A percentile compares a stretch with the other conserved stretches of the same genome.
phyloP scores from a whole-genome alignment of 2,113 vertebrate genomes.

The Scomber japonicus region DNA sequence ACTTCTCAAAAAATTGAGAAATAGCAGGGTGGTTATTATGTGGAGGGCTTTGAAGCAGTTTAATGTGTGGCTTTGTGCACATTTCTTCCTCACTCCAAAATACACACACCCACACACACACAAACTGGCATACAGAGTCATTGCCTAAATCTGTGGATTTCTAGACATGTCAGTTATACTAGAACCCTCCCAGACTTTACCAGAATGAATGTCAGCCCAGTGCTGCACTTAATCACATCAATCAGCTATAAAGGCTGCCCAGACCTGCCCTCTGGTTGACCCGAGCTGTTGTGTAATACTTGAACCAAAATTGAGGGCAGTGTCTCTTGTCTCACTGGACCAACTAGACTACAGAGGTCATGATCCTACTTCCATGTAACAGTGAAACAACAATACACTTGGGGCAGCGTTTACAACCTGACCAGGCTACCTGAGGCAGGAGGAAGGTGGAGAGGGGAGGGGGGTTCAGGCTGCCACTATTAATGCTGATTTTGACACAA shows the following conservation, averaged over 20 bases:
- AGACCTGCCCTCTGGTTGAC: constrained; percentile 76
- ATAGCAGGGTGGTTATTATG: not conserved
- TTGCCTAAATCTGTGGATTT: constrained; percentile 2
- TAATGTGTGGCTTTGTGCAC: constrained; percentile 6
- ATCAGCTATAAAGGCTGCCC: constrained; percentile 54
- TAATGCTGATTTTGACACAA: not conserved
- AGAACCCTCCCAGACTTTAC: constrained; percentile 1
- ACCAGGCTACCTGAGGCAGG: constrained; percentile 27
- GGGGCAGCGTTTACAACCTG: constrained; percentile 15
- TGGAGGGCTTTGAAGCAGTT: constrained; percentile 17
- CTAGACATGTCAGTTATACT: constrained; percentile 17
- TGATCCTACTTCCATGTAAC: constrained; percentile 56
- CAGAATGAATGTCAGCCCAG: constrained; percentile 38
- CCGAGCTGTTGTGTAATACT: constrained; percentile 75
- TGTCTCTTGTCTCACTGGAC: constrained; percentile 63
- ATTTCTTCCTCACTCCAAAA: not conserved
- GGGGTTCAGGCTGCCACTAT: not conserved
- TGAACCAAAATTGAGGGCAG: constrained; percentile 66
- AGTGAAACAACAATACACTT: constrained; percentile 39
- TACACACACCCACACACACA: constrained; percentile 2
- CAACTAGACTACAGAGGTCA: constrained; percentile 54
- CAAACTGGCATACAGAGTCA: not conserved
- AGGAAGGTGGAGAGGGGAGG: not conserved
- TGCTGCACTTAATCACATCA: constrained; percentile 56
- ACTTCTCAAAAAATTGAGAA: constrained; percentile 2